Evolutionary conservation across 2,797 vertebrate species (phyloP), one percentile per base, ranked within the genome.

Genomic region (Anguilla pacifica): DNA sequence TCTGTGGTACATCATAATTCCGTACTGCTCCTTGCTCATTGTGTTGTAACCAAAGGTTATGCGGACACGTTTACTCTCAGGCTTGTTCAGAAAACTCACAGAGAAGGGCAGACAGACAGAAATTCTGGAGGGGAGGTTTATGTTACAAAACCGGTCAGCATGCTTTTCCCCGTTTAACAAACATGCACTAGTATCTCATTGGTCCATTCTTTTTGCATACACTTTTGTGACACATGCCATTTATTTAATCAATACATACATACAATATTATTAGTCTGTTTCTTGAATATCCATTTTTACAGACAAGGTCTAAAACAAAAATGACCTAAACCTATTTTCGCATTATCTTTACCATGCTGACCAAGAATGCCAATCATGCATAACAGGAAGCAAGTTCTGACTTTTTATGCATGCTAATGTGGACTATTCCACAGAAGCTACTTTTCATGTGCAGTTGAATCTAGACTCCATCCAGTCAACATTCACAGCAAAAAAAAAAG

Each of bases 1-100:
- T 90, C 95, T 97, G 93, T 97, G 95, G 93, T 97, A 97, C 96
- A 97, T 96, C 97, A 97, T 96, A 91, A 97, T 94, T 88, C 96
- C 95, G 67, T 92, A 96, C 86, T 95, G 93, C 57, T 96, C 95
- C 91, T 93, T 96, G 91, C 95, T 96, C 91, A 96, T 96, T 53
- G 90, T 92, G 91, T 94, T 96, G 88, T 97, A 93, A 31, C 97
- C 97, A 92, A 97, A 97, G 2, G 95, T 97, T 91, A 97, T 97
- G 91, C 94, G 96, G 89, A 97, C 95, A 79, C 94, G 96, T 89
- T 97, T 96, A 90, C 95, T 97, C 97, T 97, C 91, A 90, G 82
- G 85, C 43, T n/a, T 46, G 35, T 35, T 55, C 25, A 59, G 70
- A 19, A 61, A 6, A 51, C 10, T 85, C n/a, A 70, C 79, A 83